A percentile compares a stretch with the other conserved stretches of the same genome.
Evolutionary conservation across 2,113 vertebrate species (phyloP).

Genomic region (Cygnus atratus): DNA sequence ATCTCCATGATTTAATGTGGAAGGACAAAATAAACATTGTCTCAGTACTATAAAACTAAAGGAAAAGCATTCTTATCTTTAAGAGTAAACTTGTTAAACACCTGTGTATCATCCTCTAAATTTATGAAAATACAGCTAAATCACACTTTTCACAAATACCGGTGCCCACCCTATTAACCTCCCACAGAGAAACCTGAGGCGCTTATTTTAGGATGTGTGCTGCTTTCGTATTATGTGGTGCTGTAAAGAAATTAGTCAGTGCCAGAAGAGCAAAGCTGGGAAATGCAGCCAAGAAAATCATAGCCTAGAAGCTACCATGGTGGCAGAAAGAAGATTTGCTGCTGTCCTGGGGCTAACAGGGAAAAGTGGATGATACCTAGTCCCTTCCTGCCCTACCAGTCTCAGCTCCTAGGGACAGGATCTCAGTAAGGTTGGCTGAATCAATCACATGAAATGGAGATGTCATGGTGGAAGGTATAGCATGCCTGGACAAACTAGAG

Average conservation of each 20-base stretch:
- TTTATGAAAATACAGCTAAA: not conserved
- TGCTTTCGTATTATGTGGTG: not conserved
- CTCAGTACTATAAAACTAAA: not conserved
- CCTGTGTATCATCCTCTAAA: not conserved
- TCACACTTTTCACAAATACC: not conserved
- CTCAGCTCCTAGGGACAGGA: not conserved
- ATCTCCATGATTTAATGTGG: not conserved
- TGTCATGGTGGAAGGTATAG: not conserved
- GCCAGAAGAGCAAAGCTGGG: not conserved
- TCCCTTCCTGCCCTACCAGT: not conserved
- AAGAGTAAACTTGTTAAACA: not conserved
- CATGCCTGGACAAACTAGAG: not conserved
- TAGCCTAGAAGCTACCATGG: not conserved
- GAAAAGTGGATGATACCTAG: not conserved
- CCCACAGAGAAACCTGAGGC: not conserved
- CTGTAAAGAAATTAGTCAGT: not conserved
- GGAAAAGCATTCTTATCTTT: not conserved
- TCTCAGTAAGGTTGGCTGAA: not conserved
- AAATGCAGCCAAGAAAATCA: conserved; percentile 35
- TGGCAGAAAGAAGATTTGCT: not conserved
- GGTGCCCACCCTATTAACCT: not conserved
- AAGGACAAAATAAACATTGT: not conserved
- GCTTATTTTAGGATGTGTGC: not conserved
- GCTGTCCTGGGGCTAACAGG: not conserved
- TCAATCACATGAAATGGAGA: conserved; percentile 5